Evolutionary conservation across 2,888 invertebrate genomes (phyloP).

Genomic region (Agonopterix alstromeriana): DNA sequence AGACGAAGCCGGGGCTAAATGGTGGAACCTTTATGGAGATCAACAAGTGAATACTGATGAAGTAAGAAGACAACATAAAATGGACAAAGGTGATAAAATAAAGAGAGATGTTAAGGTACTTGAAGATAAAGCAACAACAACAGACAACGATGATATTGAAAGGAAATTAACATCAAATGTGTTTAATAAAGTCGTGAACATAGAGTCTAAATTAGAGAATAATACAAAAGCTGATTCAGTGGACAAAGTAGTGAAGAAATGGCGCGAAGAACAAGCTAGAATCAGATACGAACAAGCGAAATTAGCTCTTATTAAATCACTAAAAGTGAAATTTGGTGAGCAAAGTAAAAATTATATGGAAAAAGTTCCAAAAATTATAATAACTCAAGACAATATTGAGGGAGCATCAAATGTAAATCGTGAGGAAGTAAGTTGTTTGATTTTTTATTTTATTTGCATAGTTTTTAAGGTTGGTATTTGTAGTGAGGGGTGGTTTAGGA

Average conservation of each 20-base stretch:
- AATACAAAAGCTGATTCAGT: slow-evolving; percentile 31
- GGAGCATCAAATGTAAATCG: slow-evolving; percentile 64
- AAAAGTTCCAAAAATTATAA: slow-evolving; percentile 39
- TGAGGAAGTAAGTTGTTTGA: slow-evolving; percentile 20
- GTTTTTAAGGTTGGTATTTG: slow-evolving; percentile 31
- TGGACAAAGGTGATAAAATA: too few relatives aligned
- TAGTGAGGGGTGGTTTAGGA: background rate
- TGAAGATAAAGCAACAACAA: slow-evolving; percentile 1
- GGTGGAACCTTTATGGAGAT: slow-evolving; percentile 50
- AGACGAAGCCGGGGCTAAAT: slow-evolving; percentile 35
- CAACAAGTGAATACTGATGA: background rate
- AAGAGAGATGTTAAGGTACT: too few relatives aligned
- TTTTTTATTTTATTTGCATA: slow-evolving; percentile 24
- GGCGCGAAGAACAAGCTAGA: slow-evolving; percentile 54
- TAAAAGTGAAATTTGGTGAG: slow-evolving; percentile 56
- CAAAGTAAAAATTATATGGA: background rate
- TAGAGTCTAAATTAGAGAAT: background rate
- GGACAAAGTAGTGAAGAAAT: slow-evolving; percentile 54
- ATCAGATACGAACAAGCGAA: slow-evolving; percentile 53
- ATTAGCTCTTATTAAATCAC: slow-evolving; percentile 59
- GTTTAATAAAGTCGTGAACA: too few relatives aligned
- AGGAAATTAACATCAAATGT: too few relatives aligned
- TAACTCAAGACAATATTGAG: slow-evolving; percentile 60
- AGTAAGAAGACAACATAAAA: background rate
- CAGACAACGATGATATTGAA: background rate